phyloP scores from a whole-genome alignment of 2,888 invertebrate genomes.

The Lathronympha strigana region DNA sequence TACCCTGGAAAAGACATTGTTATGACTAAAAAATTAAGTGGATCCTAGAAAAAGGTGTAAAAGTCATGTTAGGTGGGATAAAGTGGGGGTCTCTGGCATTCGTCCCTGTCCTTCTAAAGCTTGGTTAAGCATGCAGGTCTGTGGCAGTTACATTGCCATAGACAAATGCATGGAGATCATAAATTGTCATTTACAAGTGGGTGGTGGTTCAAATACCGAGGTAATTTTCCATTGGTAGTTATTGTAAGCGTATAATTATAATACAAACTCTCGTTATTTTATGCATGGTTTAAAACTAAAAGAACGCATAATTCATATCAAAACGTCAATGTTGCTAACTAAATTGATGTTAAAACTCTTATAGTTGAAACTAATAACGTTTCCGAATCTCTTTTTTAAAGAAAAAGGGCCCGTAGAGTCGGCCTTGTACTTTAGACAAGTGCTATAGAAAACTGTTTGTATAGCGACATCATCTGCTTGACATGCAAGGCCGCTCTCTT shows the following conservation, averaged over 20 bases:
- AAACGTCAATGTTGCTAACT: too few relatives aligned
- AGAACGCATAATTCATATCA: too few relatives aligned
- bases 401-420: neutral
- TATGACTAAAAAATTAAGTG: constrained; percentile 47
- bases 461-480: neutral
- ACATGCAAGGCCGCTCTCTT: constrained; percentile 18
- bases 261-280: too few relatives aligned
- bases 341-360: too few relatives aligned
- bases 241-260: neutral
- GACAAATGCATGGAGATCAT: constrained; percentile 59
- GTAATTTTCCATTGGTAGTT: constrained; percentile 4
- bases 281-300: too few relatives aligned
- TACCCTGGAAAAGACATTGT: constrained; percentile 51
- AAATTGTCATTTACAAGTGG: constrained; percentile 7
- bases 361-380: too few relatives aligned
- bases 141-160: constrained; percentile 55
- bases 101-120: constrained; percentile 79
- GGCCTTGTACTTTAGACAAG: constrained; percentile 2
- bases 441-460: constrained; percentile 9
- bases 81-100: constrained; percentile 58
- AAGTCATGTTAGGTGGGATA: constrained; percentile 51
- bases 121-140: constrained; percentile 70
- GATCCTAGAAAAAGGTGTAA: constrained; percentile 57
- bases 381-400: too few relatives aligned
- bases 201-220: neutral